These are phyloP conservation scores for Hydrozoanthus gracilis DNA, from an alignment of 92 coral and sea anemone species.

Conservation along the genomic window DNA sequence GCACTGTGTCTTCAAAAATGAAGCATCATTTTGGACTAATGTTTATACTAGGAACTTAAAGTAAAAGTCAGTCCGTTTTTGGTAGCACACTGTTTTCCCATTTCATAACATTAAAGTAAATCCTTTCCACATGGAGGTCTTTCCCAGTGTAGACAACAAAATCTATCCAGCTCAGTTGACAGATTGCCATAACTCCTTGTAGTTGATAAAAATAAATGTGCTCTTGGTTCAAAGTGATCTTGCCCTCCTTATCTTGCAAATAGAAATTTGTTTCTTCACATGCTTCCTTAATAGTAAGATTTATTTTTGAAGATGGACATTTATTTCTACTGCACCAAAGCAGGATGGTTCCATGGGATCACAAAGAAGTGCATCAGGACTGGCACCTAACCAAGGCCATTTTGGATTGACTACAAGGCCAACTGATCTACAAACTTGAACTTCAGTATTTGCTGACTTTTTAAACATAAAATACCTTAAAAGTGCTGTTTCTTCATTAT, in stretches of 20 bases:
- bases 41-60: constrained; percentile 18
- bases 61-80: constrained; percentile 37
- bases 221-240: constrained; percentile 17
- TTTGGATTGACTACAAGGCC: constrained; percentile 21
- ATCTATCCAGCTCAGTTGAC: constrained; percentile 43
- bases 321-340: constrained; percentile 40
- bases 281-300: constrained; percentile 41
- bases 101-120: constrained; percentile 29
- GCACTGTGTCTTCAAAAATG: no score
- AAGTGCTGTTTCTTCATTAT: constrained; percentile 30
- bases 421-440: constrained; percentile 29
- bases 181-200: constrained; percentile 46
- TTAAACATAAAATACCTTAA: constrained; percentile 14
- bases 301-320: constrained; percentile 53
- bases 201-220: constrained; percentile 42
- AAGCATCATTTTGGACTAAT: no score
- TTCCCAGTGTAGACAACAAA: constrained; percentile 45
- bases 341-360: constrained; percentile 28
- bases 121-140: constrained; percentile 46
- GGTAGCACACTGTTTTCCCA: constrained; percentile 50
- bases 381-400: constrained; percentile 25
- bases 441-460: constrained; percentile 14
- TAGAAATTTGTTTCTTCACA: constrained; percentile 34
- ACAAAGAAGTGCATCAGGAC: constrained; percentile 29
- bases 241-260: constrained; percentile 24